Percentiles rank a stretch among this genome's conserved stretches.
Conservation (phyloP, 2,797 vertebrate species). For the Oreonectes daqikongensis region DNA sequence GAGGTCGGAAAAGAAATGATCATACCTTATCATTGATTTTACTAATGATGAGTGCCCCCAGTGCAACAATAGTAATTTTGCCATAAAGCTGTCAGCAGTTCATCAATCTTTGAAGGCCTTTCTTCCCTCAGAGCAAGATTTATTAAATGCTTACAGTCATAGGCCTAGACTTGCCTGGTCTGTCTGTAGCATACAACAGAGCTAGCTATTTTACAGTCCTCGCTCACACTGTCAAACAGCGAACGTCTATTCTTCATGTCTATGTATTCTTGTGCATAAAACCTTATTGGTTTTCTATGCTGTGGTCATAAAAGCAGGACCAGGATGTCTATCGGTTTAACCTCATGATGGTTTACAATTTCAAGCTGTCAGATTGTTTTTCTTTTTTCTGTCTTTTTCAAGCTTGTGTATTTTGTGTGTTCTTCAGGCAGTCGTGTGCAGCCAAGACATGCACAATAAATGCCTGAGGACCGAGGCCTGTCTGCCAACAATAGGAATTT, state of each 20-base stretch:
- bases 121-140: conserved; percentile 83
- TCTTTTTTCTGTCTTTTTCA: conserved; percentile 48
- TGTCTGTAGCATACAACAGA: conserved; percentile 76
- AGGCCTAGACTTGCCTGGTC: conserved; percentile 80
- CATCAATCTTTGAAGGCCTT: conserved; percentile 85
- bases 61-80: conserved; percentile 85
- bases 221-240: conserved; percentile 70
- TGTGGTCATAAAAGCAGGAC: neutral
- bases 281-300: conserved; percentile 24
- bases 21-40: conserved; percentile 78
- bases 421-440: conserved; percentile 72
- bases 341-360: conserved; percentile 60
- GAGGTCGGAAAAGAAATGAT: conserved; percentile 75
- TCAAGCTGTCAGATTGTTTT: conserved; percentile 41
- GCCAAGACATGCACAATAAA: conserved; percentile 72
- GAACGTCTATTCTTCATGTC: conserved; percentile 45
- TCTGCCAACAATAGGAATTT: conserved; percentile 83
- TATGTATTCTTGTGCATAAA: conserved; percentile 43
- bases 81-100: conserved; percentile 89
- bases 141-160: conserved; percentile 82
- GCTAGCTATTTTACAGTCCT: conserved; percentile 69
- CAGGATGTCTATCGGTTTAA: neutral
- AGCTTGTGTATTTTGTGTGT: conserved; percentile 68
- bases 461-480: conserved; percentile 77
- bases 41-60: conserved; percentile 82